Percentiles rank a stretch among this genome's conserved stretches.
These are phyloP conservation scores for Troides oblongomaculatus DNA, from an alignment of 2,888 invertebrate species.

Conservation along the genomic window DNA sequence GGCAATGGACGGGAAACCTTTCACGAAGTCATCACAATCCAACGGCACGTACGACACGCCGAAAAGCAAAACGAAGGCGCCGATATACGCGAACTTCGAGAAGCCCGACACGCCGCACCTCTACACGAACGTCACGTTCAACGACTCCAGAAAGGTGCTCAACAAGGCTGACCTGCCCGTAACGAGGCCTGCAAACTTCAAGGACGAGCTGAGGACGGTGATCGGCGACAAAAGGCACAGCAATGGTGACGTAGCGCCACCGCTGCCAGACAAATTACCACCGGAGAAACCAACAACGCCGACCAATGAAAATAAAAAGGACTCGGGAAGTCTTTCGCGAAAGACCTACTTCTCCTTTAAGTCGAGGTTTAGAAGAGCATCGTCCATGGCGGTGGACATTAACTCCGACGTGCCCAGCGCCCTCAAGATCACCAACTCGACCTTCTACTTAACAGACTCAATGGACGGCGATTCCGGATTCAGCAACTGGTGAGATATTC, in stretches of 20 bases:
- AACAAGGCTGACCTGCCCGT: slow-evolving; percentile 65
- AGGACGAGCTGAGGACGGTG: slow-evolving; percentile 68
- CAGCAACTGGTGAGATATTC: slow-evolving; percentile 67
- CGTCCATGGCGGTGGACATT: slow-evolving; percentile 78
- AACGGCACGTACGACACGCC: slow-evolving; percentile 57
- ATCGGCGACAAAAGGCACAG: slow-evolving; percentile 58
- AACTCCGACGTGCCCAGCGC: slow-evolving; percentile 76
- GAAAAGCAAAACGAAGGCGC: slow-evolving; percentile 49
- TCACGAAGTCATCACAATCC: slow-evolving; percentile 50
- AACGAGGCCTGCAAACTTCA: slow-evolving; percentile 52
- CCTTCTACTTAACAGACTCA: slow-evolving; percentile 85
- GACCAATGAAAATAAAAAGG: slow-evolving; percentile 61
- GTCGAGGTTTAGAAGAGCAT: slow-evolving; percentile 82
- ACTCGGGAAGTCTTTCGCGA: slow-evolving; percentile 65
- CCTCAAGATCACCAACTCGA: slow-evolving; percentile 82
- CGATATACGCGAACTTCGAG: slow-evolving; percentile 67
- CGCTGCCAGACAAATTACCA: slow-evolving; percentile 57
- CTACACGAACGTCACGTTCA: slow-evolving; percentile 64
- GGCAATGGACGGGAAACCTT: slow-evolving; percentile 70
- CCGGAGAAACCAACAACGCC: slow-evolving; percentile 65
- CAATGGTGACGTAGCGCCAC: slow-evolving; percentile 57
- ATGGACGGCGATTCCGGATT: slow-evolving; percentile 83
- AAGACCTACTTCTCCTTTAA: slow-evolving; percentile 80
- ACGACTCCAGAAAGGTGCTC: slow-evolving; percentile 46
- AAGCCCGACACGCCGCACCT: slow-evolving; percentile 50